A percentile compares a stretch with the other conserved stretches of the same genome.
phyloP scores from a whole-genome alignment of 2,888 invertebrate genomes.

The Sphaeridia pumilis region DNA sequence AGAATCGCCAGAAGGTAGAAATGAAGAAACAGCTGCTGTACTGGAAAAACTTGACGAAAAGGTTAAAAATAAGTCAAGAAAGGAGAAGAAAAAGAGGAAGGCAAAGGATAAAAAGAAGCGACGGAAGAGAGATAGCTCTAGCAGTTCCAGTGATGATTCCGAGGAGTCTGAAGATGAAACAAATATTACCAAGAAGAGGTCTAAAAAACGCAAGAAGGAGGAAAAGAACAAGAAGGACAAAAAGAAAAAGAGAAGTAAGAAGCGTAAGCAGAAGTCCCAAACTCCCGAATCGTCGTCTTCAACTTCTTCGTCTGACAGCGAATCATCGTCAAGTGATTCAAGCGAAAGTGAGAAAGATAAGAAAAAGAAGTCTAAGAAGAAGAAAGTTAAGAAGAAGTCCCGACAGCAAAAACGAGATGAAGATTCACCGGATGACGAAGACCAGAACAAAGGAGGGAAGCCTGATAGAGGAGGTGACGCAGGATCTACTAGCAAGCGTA shows the following conservation, averaged over 20 bases:
- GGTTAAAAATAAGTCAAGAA: slow-evolving; percentile 19
- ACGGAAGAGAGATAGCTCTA: slow-evolving; percentile 9
- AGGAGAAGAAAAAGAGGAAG: slow-evolving; percentile 10
- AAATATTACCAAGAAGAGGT: slow-evolving; percentile 14
- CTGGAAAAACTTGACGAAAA: slow-evolving; percentile 9
- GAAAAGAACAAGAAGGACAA: slow-evolving; percentile 17
- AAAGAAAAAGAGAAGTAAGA: slow-evolving; percentile 8
- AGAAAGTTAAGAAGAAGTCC: slow-evolving; percentile 11
- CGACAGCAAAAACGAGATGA: slow-evolving; percentile 8
- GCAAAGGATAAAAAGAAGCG: slow-evolving; percentile 24
- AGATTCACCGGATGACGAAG: slow-evolving; percentile 7
- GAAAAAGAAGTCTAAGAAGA: slow-evolving; percentile 10
- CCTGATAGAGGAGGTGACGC: slow-evolving; percentile 7
- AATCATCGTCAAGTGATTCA: slow-evolving; percentile 4
- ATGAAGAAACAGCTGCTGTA: slow-evolving; percentile 23
- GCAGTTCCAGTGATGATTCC: slow-evolving; percentile 3
- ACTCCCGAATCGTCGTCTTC: slow-evolving; percentile 7
- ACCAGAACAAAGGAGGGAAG: slow-evolving; percentile 7
- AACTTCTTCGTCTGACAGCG: slow-evolving; percentile 7
- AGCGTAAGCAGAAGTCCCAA: slow-evolving; percentile 1
- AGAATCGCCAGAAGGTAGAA: slow-evolving; percentile 8
- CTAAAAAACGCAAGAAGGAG: slow-evolving; percentile 20
- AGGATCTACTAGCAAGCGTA: not conserved
- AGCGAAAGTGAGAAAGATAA: slow-evolving; percentile 13
- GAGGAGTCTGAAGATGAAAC: not conserved